These are phyloP conservation scores for Cephus spinipes DNA, from an alignment of 2,888 invertebrate genomes.

Conservation along the genomic window DNA sequence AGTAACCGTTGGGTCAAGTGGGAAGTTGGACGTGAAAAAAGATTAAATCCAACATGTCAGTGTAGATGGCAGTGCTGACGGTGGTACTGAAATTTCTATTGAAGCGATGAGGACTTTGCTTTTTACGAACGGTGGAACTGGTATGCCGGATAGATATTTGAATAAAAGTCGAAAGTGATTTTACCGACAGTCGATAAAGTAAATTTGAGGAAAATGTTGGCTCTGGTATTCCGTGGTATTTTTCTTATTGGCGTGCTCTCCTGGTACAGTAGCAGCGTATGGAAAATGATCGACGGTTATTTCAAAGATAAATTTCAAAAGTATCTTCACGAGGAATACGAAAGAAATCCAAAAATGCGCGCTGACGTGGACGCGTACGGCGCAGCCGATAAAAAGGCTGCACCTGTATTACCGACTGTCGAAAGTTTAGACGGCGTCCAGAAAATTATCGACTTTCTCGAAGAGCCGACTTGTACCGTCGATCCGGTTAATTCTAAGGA, in stretches of 20 bases:
- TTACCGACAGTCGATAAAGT: background rate
- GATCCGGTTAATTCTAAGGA: background rate
- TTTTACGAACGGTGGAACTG: background rate
- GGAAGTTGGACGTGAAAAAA: background rate
- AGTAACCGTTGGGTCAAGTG: background rate
- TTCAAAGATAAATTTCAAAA: slow-evolving; percentile 79
- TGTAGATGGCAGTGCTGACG: background rate
- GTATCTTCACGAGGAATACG: slow-evolving; percentile 69
- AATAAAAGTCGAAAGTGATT: background rate
- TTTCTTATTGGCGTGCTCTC: slow-evolving; percentile 76
- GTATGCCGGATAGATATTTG: background rate
- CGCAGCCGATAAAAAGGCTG: slow-evolving; percentile 26
- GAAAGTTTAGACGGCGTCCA: background rate
- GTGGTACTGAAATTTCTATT: background rate
- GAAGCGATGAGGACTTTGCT: background rate
- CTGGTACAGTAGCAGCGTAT: slow-evolving; percentile 79
- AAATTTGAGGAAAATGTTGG: slow-evolving; percentile 69
- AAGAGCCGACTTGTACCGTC: slow-evolving; percentile 9
- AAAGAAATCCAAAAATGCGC: slow-evolving; percentile 56
- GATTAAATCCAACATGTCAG: background rate
- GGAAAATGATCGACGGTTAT: slow-evolving; percentile 80
- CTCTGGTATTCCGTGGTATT: slow-evolving; percentile 73
- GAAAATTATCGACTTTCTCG: background rate
- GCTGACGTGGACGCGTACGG: slow-evolving; percentile 39
- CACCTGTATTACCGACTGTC: background rate